phyloP scores from a whole-genome alignment of 2,113 vertebrate species.

The Antennarius striatus region DNA sequence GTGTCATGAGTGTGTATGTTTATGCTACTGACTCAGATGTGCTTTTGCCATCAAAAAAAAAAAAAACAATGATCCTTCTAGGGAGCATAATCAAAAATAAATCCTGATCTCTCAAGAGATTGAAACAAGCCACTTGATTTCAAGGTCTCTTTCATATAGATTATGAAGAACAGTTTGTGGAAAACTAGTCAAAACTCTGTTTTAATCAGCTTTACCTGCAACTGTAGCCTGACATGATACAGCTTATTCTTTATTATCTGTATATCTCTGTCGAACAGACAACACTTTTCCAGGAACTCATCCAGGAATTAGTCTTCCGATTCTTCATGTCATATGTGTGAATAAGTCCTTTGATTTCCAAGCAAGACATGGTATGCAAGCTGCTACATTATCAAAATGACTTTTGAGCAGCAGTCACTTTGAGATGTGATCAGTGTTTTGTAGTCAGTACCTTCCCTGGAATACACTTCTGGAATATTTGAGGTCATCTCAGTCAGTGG shows the following conservation, averaged over 20 bases:
- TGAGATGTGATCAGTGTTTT: neutral
- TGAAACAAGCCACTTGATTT: constrained; percentile 47
- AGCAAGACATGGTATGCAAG: neutral
- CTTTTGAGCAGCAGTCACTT: neutral
- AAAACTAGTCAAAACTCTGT: constrained; percentile 11
- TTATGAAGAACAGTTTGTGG: constrained; percentile 17
- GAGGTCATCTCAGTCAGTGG: neutral
- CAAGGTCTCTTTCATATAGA: constrained; percentile 36
- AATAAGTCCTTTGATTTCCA: neutral
- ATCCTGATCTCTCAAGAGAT: constrained; percentile 59
- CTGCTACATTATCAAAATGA: neutral
- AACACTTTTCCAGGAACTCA: neutral
- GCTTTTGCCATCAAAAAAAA: constrained; percentile 56
- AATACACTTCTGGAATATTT: neutral
- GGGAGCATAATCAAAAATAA: constrained; percentile 65
- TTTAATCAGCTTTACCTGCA: neutral
- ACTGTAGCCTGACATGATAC: neutral
- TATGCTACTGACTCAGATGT: constrained; percentile 52
- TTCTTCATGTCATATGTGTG: neutral
- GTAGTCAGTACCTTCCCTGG: neutral
- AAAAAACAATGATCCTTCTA: constrained; percentile 27
- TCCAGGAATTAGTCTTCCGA: neutral
- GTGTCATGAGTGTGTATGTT: neutral
- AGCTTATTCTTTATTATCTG: neutral
- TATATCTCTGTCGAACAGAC: neutral